Percentiles rank a stretch among this genome's conserved stretches.
These are phyloP conservation scores for Gastrophryne carolinensis DNA, from an alignment of 2,797 vertebrate genomes.

Conservation along the genomic window DNA sequence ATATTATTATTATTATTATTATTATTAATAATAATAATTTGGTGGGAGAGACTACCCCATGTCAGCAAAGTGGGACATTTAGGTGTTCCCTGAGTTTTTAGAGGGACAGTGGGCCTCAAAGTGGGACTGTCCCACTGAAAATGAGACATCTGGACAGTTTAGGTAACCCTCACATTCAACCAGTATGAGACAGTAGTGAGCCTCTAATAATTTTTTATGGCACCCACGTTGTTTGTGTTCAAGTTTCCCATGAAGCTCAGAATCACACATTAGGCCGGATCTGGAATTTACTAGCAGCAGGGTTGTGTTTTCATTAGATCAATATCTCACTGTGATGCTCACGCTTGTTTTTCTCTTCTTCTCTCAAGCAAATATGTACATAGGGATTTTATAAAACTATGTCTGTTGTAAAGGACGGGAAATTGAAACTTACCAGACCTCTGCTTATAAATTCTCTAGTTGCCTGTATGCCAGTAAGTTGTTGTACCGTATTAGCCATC, in stretches of 20 bases:
- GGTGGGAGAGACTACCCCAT: too few species aligned
- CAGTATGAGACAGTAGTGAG: not conserved
- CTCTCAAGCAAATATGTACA: constrained; percentile 54
- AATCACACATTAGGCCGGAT: not conserved
- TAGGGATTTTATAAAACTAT: constrained; percentile 25
- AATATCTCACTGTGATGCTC: not conserved
- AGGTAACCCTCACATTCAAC: not conserved
- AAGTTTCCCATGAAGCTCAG: not conserved
- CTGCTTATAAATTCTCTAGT: constrained; percentile 4
- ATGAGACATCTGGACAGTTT: too few species aligned
- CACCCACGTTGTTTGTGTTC: not conserved
- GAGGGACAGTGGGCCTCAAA: too few species aligned
- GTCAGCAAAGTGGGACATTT: too few species aligned
- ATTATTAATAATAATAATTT: too few species aligned
- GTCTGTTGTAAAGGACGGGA: constrained; percentile 30
- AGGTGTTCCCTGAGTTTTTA: too few species aligned
- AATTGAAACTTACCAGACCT: constrained; percentile 7
- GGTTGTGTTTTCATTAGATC: not conserved
- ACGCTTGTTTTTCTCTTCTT: constrained; percentile 34
- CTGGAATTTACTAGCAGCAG: constrained; percentile 12
- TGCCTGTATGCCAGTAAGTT: not conserved
- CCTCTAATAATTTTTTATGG: not conserved
- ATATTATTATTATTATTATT: too few species aligned
- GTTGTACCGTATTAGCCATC: too few species aligned
- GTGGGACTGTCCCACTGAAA: too few species aligned